Evolutionary conservation across 2,888 invertebrate genomes (phyloP), one percentile per base, ranked within the genome.

Genomic region (Ectemnius continuus): DNA sequence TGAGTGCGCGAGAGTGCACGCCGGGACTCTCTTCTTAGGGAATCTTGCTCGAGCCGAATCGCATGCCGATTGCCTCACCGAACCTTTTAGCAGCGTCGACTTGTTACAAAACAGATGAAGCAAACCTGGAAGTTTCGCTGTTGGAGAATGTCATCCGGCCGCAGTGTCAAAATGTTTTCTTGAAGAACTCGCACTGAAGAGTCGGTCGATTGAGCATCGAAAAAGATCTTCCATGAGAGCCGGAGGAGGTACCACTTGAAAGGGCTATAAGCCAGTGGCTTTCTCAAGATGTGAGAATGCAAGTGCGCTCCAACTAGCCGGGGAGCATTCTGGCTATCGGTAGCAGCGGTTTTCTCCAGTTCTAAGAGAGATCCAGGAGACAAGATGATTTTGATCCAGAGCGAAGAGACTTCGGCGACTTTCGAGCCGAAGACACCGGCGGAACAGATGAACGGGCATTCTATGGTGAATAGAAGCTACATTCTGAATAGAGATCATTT

Each of bases 381-480:
- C 11, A 67, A 63, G 26, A 73, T 65, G 74, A 83, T 75, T 65
- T 82, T 84, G 79, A 86, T 78, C 52, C 81, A 82, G 18, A 76
- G 77, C 26, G 78, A 80, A 58, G 78, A 81, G 57, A 63, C 69
- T 47, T 75, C 73, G 56, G 70, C 69, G 74, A 81, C 78, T 28
- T 80, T 80, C 70, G 71, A 76, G 68, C 72, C 78, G 62, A 78
- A 85, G 67, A 79, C 78, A 3, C 64, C 79, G 52, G 67, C 80
- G 45, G 72, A 71, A 18, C 84, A 84, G 65, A 76, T 78, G 70
- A 86, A 81, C 59, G 84, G 84, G 45, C 84, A 82, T 48, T 62
- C 76, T 11, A 78, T 77, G 83, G 85, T 85, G 81, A 83, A 77
- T 72, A 76, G 60, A 66, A 36, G 36, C 36, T 36, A 36, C 36